A percentile compares a stretch with the other conserved stretches of the same genome.
These are phyloP conservation scores for Notodonta dromedarius DNA, from an alignment of 2,888 invertebrate species.

Conservation along the genomic window DNA sequence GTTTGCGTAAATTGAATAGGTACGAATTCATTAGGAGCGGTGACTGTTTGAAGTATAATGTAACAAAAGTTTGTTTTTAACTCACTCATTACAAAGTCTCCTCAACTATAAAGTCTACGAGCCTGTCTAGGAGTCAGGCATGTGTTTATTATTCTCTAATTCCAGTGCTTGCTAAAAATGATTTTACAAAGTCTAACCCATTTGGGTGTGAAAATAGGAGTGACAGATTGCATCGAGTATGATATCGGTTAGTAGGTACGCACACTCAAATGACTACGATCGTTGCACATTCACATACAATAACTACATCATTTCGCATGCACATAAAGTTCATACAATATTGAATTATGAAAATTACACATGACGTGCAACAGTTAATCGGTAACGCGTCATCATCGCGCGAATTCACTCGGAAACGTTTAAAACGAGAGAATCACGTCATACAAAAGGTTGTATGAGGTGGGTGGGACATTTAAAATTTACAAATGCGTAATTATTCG, in stretches of 20 bases:
- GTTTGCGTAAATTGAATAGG: slow-evolving; percentile 16
- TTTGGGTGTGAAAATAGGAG: too few species aligned
- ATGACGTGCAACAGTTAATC: slow-evolving; percentile 67
- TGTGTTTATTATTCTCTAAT: too few species aligned
- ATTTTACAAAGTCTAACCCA: too few species aligned
- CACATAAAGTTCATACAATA: slow-evolving; percentile 10
- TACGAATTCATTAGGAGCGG: slow-evolving; percentile 14
- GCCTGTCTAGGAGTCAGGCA: too few species aligned
- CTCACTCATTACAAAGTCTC: too few species aligned
- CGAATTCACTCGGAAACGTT: slow-evolving; percentile 72
- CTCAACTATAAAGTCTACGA: too few species aligned
- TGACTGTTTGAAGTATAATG: slow-evolving; percentile 6
- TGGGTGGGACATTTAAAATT: slow-evolving; percentile 83
- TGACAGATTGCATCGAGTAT: too few species aligned
- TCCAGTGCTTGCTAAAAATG: too few species aligned
- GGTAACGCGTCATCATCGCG: slow-evolving; percentile 67
- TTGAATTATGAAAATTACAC: slow-evolving; percentile 61
- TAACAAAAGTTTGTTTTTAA: slow-evolving; percentile 12
- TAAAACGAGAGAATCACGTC: slow-evolving; percentile 79
- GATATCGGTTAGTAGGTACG: too few species aligned
- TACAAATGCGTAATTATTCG: slow-evolving; percentile 85
- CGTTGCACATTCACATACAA: too few species aligned
- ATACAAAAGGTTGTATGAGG: slow-evolving; percentile 80
- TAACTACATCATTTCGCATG: background rate
- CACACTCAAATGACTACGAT: too few species aligned